Evolutionary conservation across 2,888 invertebrate species (phyloP), one percentile per base, ranked within the genome.

Genomic region (Aethes cnicana): DNA sequence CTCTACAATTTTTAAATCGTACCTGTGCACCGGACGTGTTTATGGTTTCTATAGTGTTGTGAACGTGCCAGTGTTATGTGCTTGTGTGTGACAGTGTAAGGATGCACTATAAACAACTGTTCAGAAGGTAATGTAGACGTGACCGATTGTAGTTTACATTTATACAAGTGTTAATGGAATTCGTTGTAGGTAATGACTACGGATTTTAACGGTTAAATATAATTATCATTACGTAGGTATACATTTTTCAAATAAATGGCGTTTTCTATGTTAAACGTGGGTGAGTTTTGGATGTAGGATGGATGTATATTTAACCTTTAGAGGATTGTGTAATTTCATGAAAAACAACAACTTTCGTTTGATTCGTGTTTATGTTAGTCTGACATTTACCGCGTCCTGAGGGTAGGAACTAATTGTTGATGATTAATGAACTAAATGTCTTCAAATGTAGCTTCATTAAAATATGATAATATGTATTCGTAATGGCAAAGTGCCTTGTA

Each of bases 61-160:
- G 61, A 58, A 66, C 70, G 69, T 64, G 58, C 55, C 25, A 23
- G 63, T 64, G 62, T 43, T 54, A 37, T 58, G 65, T 72, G 68
- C 54, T 59, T 55, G 54, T 63, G 43, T 63, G 63, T 68, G 63
- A 69, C 71, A 62, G 59, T 68, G 75, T 73, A 62, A 80, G 84
- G 81, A 89, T 89, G 89, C 88, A 89, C 77, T 89, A 87, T 62
- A 89, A 89, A 66, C 81, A 82, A 61, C 66, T 89, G 47, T 87
- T 88, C 62, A 85, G 82, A 70, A 87, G 89, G 89, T 88, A 82
- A 69, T 55, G 23, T 41, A 43, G 23, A 39, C 50, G 50, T 43
- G 32, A 37, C 23, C 9, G 8, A 43, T 18, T 20, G 5, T 37
- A 28, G 44, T 58, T 53, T 57, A 28, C 37, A 42, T 58, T 53